phyloP scores from a whole-genome alignment of 1,140 invertebrate species.

The Musca vetustissima region DNA sequence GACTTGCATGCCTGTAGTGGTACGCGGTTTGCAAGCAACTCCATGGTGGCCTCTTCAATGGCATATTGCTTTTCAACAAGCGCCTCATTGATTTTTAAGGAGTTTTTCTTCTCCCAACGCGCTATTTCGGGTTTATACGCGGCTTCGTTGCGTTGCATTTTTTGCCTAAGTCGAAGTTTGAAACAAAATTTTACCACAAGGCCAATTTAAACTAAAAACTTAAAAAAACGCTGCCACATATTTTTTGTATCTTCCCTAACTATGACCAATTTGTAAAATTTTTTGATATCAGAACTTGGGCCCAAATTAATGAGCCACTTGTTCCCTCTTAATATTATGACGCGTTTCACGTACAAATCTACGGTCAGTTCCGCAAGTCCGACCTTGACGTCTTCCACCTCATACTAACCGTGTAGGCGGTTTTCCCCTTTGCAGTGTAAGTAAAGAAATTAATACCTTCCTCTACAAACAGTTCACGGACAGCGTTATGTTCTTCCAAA shows the following conservation, averaged over 20 bases:
- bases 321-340: background rate
- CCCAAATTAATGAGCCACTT: background rate
- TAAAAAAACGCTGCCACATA: background rate
- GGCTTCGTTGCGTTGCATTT: too few relatives aligned
- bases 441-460: background rate
- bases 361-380: background rate
- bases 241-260: background rate
- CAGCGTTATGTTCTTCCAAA: background rate
- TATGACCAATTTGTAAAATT: background rate
- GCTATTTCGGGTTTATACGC: too few relatives aligned
- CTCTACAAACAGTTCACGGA: background rate
- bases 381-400: background rate
- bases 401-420: background rate
- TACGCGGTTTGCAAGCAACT: too few relatives aligned
- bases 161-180: too few relatives aligned
- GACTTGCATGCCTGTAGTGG: too few relatives aligned
- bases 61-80: too few relatives aligned
- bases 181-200: too few relatives aligned
- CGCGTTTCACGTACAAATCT: background rate
- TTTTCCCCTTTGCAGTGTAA: background rate
- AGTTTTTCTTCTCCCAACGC: too few relatives aligned
- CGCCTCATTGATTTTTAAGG: too few relatives aligned
- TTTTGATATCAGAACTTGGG: background rate
- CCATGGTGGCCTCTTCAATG: too few relatives aligned
- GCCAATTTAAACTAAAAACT: too few relatives aligned